Evolutionary conservation across 2,797 vertebrate genomes (phyloP), one percentile per base, ranked within the genome.

Genomic region (Ispidina lecontei): DNA sequence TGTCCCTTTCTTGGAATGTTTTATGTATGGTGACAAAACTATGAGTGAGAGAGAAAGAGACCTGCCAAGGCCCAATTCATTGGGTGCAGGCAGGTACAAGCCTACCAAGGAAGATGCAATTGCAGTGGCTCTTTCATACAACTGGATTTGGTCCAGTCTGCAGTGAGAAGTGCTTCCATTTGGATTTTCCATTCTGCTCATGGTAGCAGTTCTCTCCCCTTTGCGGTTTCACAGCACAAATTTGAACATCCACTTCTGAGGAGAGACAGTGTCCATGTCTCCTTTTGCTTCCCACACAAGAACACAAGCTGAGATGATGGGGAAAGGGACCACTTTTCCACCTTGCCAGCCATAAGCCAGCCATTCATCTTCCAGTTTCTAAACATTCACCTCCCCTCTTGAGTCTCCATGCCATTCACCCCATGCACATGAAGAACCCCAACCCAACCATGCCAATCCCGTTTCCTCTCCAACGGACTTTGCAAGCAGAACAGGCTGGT

Each of bases 381-480:
- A 84, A 92, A 95, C 95, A 71, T 87, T 94, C 54, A 9, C 78
- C 76, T 89, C 88, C 83, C 60, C 63, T 81, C 89, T 88, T 84
- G 87, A 78, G 74, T 83, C 94, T 95, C 91, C 93, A 86, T 58
- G 83, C 90, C 63, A 31, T 91, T 89, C 91, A 84, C 79, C 67
- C 89, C 58, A 39, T 5, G 11, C 90, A 82, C 86, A 64, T 6
- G 47, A 87, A 84, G 89, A 85, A 89, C 82, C 29, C 59, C 95
- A 89, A 93, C 80, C 69, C 76, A 73, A 94, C 76, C 41, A 84
- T 9, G 28, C 70, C 64, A 68, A 76, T 31, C 46, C 54, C 43
- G 37, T 72, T 68, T 93, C 83, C n/a, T 87, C 68, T 86, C 80
- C 90, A 56, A 59, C 85, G 91, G 69, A 64, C 87, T 49, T 22